Conservation (phyloP, 2,113 vertebrate genomes). For the Callorhinus ursinus region DNA sequence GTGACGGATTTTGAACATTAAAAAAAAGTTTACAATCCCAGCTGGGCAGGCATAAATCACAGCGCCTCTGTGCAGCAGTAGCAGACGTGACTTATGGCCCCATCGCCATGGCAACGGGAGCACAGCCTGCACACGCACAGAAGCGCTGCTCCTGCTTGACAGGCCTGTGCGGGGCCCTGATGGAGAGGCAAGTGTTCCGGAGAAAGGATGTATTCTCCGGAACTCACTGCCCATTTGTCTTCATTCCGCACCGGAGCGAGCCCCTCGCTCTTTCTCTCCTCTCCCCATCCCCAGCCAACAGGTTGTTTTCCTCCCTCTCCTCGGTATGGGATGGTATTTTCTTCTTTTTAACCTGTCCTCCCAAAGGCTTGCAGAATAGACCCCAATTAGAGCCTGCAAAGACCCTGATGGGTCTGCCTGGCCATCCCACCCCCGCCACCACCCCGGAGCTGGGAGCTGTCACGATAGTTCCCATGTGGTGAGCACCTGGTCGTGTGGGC, state of each 20-base stretch:
- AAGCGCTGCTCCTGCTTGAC: constrained; percentile 81
- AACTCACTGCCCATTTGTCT: constrained; percentile 83
- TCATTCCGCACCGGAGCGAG: constrained; percentile 78
- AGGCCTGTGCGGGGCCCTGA: constrained; percentile 83
- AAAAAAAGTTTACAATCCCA: constrained; percentile 83
- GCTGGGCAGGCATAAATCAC: constrained; percentile 82
- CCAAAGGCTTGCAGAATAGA: background rate
- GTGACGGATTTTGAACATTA: constrained; percentile 75
- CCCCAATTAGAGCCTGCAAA: background rate
- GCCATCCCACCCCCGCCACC: background rate
- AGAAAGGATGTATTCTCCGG: constrained; percentile 82
- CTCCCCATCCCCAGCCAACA: constrained; percentile 60
- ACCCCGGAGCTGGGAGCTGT: background rate
- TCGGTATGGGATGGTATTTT: background rate
- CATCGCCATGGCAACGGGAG: constrained; percentile 85
- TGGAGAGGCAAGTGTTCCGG: constrained; percentile 83
- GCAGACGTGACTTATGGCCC: constrained; percentile 85
- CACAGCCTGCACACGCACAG: constrained; percentile 78
- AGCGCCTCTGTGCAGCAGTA: constrained; percentile 76
- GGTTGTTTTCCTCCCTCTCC: background rate
- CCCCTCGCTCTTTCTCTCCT: constrained; percentile 71
- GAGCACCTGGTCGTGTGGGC: background rate
- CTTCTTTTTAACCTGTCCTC: background rate
- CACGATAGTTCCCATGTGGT: rapidly evolving
- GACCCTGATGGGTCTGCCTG: background rate